Conservation (phyloP, 2,888 invertebrate genomes). For the Nycteola revayana region DNA sequence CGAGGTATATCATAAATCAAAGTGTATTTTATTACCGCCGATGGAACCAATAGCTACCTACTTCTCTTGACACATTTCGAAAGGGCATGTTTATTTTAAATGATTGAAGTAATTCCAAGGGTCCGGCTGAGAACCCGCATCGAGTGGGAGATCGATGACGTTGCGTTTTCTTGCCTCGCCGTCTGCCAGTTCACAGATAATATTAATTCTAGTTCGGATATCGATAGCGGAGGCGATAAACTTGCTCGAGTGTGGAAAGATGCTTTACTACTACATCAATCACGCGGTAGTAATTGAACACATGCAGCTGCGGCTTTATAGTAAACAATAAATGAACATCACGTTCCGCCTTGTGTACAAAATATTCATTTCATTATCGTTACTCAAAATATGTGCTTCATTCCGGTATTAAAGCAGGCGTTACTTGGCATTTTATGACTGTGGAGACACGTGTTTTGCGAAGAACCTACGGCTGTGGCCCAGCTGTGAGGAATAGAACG, state of each 20-base stretch:
- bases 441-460: slow-evolving; percentile 66
- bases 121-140: slow-evolving; percentile 45
- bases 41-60: slow-evolving; percentile 53
- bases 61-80: slow-evolving; percentile 52
- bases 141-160: slow-evolving; percentile 66
- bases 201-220: slow-evolving; percentile 66
- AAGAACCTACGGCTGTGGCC: slow-evolving; percentile 62
- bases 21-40: slow-evolving; percentile 49
- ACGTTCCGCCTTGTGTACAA: slow-evolving; percentile 27
- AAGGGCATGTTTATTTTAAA: slow-evolving; percentile 73
- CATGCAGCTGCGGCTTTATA: slow-evolving; percentile 55
- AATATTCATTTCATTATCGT: slow-evolving; percentile 37
- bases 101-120: slow-evolving; percentile 64
- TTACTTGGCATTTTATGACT: slow-evolving; percentile 50
- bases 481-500: slow-evolving; percentile 75
- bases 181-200: slow-evolving; percentile 55
- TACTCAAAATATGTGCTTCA: slow-evolving; percentile 33
- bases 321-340: slow-evolving; percentile 51
- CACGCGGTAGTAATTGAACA: slow-evolving; percentile 68
- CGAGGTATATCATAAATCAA: slow-evolving; percentile 60
- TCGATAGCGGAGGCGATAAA: slow-evolving; percentile 68
- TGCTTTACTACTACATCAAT: slow-evolving; percentile 61
- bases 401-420: slow-evolving; percentile 26
- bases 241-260: slow-evolving; percentile 64
- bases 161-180: slow-evolving; percentile 55